phyloP scores from a whole-genome alignment of 2,888 invertebrate genomes.

The Melanotus villosus region DNA sequence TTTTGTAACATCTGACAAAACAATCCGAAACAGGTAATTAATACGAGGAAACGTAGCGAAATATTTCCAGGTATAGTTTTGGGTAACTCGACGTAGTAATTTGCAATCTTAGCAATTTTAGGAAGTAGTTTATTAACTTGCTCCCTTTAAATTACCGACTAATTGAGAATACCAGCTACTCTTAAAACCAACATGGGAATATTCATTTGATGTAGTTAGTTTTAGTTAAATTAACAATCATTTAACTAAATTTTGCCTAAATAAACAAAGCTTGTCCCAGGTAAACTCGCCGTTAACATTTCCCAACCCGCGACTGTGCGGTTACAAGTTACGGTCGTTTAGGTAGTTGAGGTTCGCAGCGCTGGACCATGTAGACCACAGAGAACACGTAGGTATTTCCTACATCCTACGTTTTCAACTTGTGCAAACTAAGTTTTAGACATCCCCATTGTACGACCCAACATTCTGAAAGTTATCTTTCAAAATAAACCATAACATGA shows the following conservation, averaged over 20 bases:
- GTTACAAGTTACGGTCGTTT: slow-evolving; percentile 26
- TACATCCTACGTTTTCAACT: slow-evolving; percentile 17
- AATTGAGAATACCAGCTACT: slow-evolving; percentile 4
- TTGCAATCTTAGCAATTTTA: too few relatives aligned
- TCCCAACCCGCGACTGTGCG: slow-evolving; percentile 19
- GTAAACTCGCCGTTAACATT: slow-evolving; percentile 41
- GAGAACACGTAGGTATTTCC: slow-evolving; percentile 20
- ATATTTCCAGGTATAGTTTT: too few relatives aligned
- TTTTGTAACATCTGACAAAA: too few relatives aligned
- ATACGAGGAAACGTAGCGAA: too few relatives aligned
- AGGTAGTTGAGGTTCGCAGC: slow-evolving; percentile 29
- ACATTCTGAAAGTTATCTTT: neutral
- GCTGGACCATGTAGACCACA: slow-evolving; percentile 28
- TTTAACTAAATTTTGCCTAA: slow-evolving; percentile 41
- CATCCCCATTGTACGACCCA: neutral
- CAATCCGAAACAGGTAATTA: too few relatives aligned
- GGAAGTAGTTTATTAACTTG: neutral
- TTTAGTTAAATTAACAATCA: slow-evolving; percentile 37
- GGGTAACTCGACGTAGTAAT: too few relatives aligned
- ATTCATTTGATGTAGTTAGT: slow-evolving; percentile 19
- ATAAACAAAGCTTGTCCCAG: slow-evolving; percentile 39
- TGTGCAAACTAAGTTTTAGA: neutral
- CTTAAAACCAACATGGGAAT: slow-evolving; percentile 5
- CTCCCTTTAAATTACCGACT: neutral
- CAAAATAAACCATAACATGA: neutral